phyloP scores from a whole-genome alignment of 1,140 invertebrate genomes.

The Ooceraea biroi region DNA sequence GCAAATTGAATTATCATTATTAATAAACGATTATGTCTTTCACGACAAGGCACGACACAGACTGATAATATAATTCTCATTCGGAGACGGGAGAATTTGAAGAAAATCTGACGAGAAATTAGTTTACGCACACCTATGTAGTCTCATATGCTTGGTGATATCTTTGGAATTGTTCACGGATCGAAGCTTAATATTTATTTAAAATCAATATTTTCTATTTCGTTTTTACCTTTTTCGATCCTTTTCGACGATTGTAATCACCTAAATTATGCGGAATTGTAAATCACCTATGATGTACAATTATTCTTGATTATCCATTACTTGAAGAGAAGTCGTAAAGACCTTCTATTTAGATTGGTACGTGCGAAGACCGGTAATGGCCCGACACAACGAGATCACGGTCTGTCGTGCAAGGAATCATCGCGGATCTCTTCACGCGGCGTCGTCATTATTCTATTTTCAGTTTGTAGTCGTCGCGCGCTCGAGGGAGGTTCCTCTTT shows the following conservation, averaged over 20 bases:
- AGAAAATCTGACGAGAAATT: constrained; percentile 13
- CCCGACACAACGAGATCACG: constrained; percentile 17
- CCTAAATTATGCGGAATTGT: neutral
- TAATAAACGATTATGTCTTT: constrained; percentile 43
- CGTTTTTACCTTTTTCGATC: neutral
- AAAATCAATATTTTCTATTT: neutral
- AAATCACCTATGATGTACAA: constrained; percentile 1
- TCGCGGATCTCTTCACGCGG: constrained; percentile 27
- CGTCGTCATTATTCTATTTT: constrained; percentile 68
- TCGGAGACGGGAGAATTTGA: neutral
- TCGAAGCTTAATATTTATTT: neutral
- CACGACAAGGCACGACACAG: neutral
- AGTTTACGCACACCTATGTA: neutral
- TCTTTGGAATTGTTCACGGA: neutral
- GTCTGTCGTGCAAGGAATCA: constrained; percentile 18
- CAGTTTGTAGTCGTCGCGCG: constrained; percentile 64
- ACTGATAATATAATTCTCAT: constrained; percentile 6
- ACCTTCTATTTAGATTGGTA: constrained; percentile 3
- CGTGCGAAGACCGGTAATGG: neutral
- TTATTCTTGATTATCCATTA: neutral
- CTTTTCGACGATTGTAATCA: neutral
- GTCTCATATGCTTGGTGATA: neutral
- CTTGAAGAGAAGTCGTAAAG: too few species aligned
- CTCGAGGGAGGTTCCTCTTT: constrained; percentile 61
- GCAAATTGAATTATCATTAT: constrained; percentile 58